Conservation (phyloP, 2,888 invertebrate genomes). For the Corbicula japonica region DNA sequence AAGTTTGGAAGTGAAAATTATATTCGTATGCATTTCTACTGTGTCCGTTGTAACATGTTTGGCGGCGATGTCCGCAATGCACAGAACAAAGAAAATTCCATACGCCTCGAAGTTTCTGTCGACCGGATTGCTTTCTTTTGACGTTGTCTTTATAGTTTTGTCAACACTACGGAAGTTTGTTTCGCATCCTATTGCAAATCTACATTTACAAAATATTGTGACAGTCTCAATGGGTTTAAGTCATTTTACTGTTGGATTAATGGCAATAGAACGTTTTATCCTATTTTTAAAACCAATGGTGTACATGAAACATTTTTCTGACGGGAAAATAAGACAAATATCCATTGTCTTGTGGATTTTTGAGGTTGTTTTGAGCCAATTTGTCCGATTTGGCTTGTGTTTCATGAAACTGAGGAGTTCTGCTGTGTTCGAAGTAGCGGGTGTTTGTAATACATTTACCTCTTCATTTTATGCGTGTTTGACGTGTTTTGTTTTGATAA, state of each 20-base stretch:
- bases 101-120: constrained; percentile 20
- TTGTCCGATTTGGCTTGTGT: constrained; percentile 25
- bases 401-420: constrained; percentile 3
- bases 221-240: background rate
- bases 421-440: constrained; percentile 25
- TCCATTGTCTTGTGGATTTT: constrained; percentile 5
- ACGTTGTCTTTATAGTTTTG: constrained; percentile 9
- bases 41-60: too few species aligned
- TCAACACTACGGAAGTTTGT: constrained; percentile 24
- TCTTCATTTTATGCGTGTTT: too few species aligned
- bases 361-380: background rate
- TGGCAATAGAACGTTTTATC: constrained; percentile 22
- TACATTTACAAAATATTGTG: background rate
- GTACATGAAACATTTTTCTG: constrained; percentile 14
- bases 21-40: too few species aligned
- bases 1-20: too few species aligned
- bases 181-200: constrained; percentile 2
- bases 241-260: constrained; percentile 6
- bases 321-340: background rate
- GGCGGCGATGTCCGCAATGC: too few species aligned
- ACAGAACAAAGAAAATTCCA: constrained; percentile 22
- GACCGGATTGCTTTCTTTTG: constrained; percentile 16
- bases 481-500: too few species aligned
- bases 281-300: constrained; percentile 28
- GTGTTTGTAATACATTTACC: constrained; percentile 34